These are phyloP conservation scores for Pseudopodoces humilis DNA, from an alignment of 2,113 vertebrate species.

Conservation along the genomic window DNA sequence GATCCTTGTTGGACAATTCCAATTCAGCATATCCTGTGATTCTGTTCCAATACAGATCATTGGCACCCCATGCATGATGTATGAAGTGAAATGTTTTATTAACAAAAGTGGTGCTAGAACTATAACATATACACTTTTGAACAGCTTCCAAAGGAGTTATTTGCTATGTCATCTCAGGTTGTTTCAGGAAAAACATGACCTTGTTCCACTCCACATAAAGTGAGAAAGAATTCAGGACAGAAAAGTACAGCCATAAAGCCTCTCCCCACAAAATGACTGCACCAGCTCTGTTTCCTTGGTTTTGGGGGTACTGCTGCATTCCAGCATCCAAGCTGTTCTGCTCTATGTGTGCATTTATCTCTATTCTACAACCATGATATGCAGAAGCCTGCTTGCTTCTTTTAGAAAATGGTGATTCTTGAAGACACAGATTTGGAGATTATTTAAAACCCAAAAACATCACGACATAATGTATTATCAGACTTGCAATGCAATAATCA, in stretches of 20 bases:
- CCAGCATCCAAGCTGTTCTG: not conserved
- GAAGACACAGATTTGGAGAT: not conserved
- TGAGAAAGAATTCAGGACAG: not conserved
- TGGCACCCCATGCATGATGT: not conserved
- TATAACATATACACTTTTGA: not conserved
- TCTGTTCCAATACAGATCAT: not conserved
- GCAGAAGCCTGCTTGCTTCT: not conserved
- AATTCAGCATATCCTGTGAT: not conserved
- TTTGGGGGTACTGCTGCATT: not conserved
- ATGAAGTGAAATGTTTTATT: not conserved
- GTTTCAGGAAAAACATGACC: not conserved
- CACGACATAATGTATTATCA: accelerated
- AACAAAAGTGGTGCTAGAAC: not conserved
- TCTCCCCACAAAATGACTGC: not conserved
- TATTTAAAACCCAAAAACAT: not conserved
- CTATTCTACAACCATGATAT: not conserved
- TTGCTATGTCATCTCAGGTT: not conserved
- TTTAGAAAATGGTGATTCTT: not conserved
- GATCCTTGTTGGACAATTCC: not conserved
- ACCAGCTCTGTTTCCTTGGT: not conserved
- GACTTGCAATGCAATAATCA: not conserved
- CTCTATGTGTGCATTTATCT: not conserved
- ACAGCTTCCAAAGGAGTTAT: not conserved
- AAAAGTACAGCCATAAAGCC: not conserved
- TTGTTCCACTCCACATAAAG: not conserved